Base-by-base conservation (phyloP, 2,113 vertebrate species). In the Callopanchax toddi region DNA sequence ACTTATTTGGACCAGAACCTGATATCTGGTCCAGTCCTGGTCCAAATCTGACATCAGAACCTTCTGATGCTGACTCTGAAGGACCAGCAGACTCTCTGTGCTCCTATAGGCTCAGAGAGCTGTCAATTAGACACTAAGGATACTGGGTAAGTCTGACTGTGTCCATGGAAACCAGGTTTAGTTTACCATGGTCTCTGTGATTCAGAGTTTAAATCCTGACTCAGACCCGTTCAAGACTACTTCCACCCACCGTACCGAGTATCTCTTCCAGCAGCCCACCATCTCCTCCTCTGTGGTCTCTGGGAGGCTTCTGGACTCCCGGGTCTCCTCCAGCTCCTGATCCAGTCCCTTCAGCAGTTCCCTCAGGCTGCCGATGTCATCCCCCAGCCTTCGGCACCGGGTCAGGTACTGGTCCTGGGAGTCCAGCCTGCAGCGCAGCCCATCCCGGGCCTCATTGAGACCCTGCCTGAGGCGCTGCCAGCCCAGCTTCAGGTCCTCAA, bases 211-310 rank as follows among this genome's bases (percentile, higher is more conserved):
- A n/a, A n/a, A n/a, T n/a, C 17, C 40, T 43, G 17, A 17, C 17
- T 43, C 17, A 7, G 40, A n/a, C 6, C 25, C 2, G 11, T 18
- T 18, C 17, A 29, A 17, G 4, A 17, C 18, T 18, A 18, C 13
- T 6, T 29, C 17, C 16, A 11, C 15, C 10, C 26, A n/a, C 10
- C 78, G 2, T 59, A 95, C 97, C 64, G 60, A 92, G 85, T 87
- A 93, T 59, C 75, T 94, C 79, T 78, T 94, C 96, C 96, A 98
- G 51, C 82, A 85, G 44, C 81, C 85, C 64, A 95, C 83, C 76
- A 96, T 84, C 67, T 94, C 89, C 1, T 96, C 94, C 71, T 97
- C 94, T 0, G 82, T 90, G 36, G 43, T 81, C 0, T 86, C 84
- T 0, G 82, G 83, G 20, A 36, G 79, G 0, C 81, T 83, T 21